A percentile compares a stretch with the other conserved stretches of the same genome.
Evolutionary conservation across 1,140 invertebrate genomes (phyloP).

Genomic region (Orius insidiosus): DNA sequence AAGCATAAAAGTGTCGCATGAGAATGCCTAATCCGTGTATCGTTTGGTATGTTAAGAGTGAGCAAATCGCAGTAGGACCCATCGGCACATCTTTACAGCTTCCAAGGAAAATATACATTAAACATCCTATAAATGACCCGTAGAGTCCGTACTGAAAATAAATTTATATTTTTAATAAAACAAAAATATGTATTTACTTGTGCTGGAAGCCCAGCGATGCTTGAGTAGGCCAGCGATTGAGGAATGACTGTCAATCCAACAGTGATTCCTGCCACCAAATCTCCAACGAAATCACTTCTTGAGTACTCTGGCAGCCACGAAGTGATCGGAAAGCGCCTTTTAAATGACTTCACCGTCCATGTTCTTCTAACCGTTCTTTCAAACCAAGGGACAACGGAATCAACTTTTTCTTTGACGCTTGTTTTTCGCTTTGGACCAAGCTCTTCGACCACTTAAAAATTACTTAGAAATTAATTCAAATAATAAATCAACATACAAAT

Average conservation of each 20-base stretch:
- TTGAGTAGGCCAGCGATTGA: constrained; percentile 66
- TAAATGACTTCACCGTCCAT: constrained; percentile 45
- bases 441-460: constrained; percentile 28
- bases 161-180: not conserved
- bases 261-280: constrained; percentile 68
- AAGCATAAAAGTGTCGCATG: constrained; percentile 70
- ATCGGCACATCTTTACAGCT: constrained; percentile 80
- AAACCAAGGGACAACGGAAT: constrained; percentile 23
- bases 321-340: constrained; percentile 50
- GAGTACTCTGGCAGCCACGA: constrained; percentile 57
- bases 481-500: constrained; percentile 15
- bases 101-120: constrained; percentile 79
- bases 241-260: constrained; percentile 73
- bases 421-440: constrained; percentile 22
- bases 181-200: constrained; percentile 29
- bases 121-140: constrained; percentile 75
- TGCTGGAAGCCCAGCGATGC: constrained; percentile 58
- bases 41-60: constrained; percentile 60
- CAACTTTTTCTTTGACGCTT: constrained; percentile 22
- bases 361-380: constrained; percentile 23
- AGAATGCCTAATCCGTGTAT: constrained; percentile 39
- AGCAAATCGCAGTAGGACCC: constrained; percentile 70
- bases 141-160: constrained; percentile 69
- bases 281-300: constrained; percentile 44
- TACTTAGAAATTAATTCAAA: constrained; percentile 7